Conservation (phyloP, 2,888 invertebrate genomes). For the Corbicula japonica region DNA sequence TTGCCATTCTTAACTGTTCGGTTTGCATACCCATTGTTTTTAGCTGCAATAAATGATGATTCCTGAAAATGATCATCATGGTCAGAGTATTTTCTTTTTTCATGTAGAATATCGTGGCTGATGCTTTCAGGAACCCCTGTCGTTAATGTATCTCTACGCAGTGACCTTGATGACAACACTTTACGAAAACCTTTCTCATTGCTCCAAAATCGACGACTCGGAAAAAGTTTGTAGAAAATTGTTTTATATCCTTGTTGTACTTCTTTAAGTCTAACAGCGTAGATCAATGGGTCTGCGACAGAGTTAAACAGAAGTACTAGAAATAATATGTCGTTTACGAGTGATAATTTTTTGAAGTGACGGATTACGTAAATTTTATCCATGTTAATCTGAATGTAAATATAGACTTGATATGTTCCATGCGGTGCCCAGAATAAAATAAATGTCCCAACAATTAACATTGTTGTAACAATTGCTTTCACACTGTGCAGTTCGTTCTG, state of each 20-base stretch:
- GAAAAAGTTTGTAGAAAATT: slow-evolving; percentile 22
- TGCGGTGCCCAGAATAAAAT: slow-evolving; percentile 78
- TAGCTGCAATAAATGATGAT: too few relatives aligned
- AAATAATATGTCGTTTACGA: slow-evolving; percentile 9
- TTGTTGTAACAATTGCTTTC: slow-evolving; percentile 78
- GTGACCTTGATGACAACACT: too few relatives aligned
- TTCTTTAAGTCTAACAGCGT: slow-evolving; percentile 75
- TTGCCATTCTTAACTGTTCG: too few relatives aligned
- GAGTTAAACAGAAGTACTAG: slow-evolving; percentile 60
- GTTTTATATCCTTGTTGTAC: slow-evolving; percentile 72
- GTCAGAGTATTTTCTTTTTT: too few relatives aligned
- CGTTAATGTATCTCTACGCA: too few relatives aligned
- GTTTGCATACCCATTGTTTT: too few relatives aligned
- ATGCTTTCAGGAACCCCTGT: too few relatives aligned
- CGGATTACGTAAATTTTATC: not conserved
- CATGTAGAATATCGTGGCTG: too few relatives aligned
- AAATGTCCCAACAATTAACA: slow-evolving; percentile 79
- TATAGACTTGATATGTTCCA: slow-evolving; percentile 72
- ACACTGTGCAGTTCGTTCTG: slow-evolving; percentile 71
- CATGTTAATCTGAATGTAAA: slow-evolving; percentile 23
- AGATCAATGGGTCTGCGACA: slow-evolving; percentile 77
- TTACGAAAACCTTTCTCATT: slow-evolving; percentile 29
- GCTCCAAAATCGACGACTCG: not conserved
- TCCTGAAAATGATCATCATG: too few relatives aligned
- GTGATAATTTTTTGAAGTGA: not conserved